phyloP scores from a whole-genome alignment of 2,797 vertebrate genomes.

The Pogoniulus pusillus region DNA sequence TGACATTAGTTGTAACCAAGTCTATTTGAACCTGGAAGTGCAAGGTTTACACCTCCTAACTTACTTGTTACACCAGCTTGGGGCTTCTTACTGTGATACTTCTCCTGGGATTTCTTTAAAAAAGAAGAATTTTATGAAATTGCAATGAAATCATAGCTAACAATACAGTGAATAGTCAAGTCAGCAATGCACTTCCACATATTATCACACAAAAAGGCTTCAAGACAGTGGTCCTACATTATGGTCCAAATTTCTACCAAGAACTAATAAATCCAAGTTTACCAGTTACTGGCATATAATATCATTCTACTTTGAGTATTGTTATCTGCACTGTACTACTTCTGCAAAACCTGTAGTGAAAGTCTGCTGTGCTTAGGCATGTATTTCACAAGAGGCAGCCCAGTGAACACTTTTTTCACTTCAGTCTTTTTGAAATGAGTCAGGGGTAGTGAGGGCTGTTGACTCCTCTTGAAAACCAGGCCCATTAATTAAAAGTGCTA shows the following conservation, averaged over 20 bases:
- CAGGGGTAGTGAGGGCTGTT: neutral
- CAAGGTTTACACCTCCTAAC: constrained; percentile 30
- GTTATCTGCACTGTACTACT: neutral
- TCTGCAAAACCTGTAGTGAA: neutral
- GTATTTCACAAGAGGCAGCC: neutral
- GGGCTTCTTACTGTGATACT: constrained; percentile 76
- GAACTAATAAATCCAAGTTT: neutral
- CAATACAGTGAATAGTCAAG: neutral
- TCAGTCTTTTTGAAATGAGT: neutral
- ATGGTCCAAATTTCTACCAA: neutral
- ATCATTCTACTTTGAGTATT: neutral
- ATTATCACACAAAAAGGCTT: neutral
- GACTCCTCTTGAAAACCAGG: neutral
- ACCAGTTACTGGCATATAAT: neutral
- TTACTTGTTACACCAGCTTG: constrained; percentile 76
- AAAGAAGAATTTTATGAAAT: constrained; percentile 35
- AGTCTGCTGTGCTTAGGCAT: neutral
- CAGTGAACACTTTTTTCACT: neutral
- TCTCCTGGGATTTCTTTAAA: constrained; percentile 89
- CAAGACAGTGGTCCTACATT: neutral
- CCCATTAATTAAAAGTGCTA: neutral
- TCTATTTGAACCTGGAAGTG: neutral
- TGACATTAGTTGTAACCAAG: neutral
- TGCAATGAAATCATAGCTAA: neutral
- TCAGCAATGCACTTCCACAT: neutral